Evolutionary conservation across 2,797 vertebrate species (phyloP), one percentile per base, ranked within the genome.

Genomic region (Pempheris klunzingeri): DNA sequence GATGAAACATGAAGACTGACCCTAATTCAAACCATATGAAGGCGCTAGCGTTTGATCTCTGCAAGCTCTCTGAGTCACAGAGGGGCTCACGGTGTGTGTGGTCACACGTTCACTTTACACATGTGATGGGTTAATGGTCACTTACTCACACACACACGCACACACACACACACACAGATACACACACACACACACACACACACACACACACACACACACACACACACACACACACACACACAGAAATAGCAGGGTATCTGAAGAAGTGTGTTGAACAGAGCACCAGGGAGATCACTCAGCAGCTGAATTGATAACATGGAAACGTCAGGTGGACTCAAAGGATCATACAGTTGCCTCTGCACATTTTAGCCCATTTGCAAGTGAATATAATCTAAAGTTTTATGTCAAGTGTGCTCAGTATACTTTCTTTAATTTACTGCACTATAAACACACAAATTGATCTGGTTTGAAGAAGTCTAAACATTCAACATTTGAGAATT

Each of bases 21-120:
- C 83, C 93, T 96, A 96, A 97, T 96, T 95, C 94, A 95, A 93
- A 95, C 95, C 95, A 95, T 95, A 94, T 96, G 95, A 92, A 63
- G 78, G 87, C 91, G 85, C 79, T 50, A 73, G 83, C 80, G 90
- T 96, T 97, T 97, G 94, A 96, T 96, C 94, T 96, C 93, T 78
- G 87, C 87, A 91, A 92, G 92, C 67, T 81, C 82, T 92, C 90
- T 93, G 93, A 94, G 93, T 88, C 84, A 82, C 85, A 84, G 76
- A 88, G 74, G 50, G 79, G 82, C 83, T 76, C 76, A 74, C 80
- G 52, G 88, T 90, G 90, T 86, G 92, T 93, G 91, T 92, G 93
- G 90, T 91, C 92, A 92, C 85, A 90, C 83, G 24, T 85, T 83
- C 73, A 74, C 78, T 84, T 86, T 83, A 80, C 91, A 92, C 84